phyloP scores from a whole-genome alignment of 2,113 vertebrate species.

The Sapayoa aenigma region DNA sequence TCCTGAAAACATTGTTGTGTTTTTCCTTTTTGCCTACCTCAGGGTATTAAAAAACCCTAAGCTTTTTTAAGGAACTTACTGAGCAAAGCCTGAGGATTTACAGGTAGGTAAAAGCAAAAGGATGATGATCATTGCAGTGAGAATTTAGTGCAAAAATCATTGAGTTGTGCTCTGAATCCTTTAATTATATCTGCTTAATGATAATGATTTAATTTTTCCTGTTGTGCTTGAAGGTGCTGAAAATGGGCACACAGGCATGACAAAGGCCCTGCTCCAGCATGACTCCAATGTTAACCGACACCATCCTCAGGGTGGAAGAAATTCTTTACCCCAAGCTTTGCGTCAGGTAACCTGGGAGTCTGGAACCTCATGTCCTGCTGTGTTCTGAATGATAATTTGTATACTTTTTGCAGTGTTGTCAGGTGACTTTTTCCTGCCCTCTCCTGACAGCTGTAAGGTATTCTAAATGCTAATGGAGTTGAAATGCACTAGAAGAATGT shows the following conservation, averaged over 20 bases:
- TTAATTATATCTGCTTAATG: neutral
- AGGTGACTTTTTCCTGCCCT: constrained; percentile 32
- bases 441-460: constrained; percentile 3
- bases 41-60: too few species aligned
- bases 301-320: constrained; percentile 81
- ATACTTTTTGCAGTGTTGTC: neutral
- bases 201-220: neutral
- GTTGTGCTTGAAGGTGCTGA: constrained; percentile 66
- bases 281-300: constrained; percentile 76
- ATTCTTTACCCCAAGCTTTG: constrained; percentile 80
- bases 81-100: too few species aligned
- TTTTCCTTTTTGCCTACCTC: too few species aligned
- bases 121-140: neutral
- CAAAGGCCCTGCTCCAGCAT: constrained; percentile 67
- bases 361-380: neutral
- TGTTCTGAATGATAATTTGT: constrained; percentile 31
- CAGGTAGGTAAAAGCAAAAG: neutral
- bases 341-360: constrained; percentile 61
- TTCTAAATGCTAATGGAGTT: constrained; percentile 63
- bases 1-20: too few species aligned
- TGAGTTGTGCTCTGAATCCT: neutral
- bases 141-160: neutral
- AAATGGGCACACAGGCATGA: constrained; percentile 58
- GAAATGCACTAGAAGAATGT: neutral
- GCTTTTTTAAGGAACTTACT: too few species aligned